Percentiles rank a stretch among this genome's conserved stretches.
These are phyloP conservation scores for Gadus chalcogrammus DNA, from an alignment of 2,113 vertebrate species.

Conservation along the genomic window DNA sequence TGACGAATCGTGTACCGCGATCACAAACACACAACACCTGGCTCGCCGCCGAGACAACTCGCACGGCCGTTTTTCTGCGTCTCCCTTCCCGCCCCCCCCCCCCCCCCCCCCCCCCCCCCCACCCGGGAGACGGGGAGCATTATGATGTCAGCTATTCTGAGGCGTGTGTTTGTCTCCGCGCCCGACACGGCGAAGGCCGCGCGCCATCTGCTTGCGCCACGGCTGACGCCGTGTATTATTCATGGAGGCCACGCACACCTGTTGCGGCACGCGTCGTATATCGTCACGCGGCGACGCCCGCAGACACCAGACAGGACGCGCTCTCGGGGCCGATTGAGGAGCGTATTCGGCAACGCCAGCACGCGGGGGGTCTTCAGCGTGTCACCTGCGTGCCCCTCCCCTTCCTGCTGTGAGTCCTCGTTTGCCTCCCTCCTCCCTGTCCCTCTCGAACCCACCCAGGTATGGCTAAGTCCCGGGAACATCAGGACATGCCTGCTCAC, in stretches of 20 bases:
- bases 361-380: slow-evolving; percentile 1
- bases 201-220: slow-evolving; percentile 44
- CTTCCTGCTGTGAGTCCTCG: too few relatives aligned
- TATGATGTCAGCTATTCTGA: slow-evolving; percentile 57
- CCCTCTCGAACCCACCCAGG: slow-evolving; percentile 8
- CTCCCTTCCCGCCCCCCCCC: slow-evolving; percentile 27
- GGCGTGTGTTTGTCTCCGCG: slow-evolving; percentile 63
- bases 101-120: slow-evolving; percentile 33
- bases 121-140: slow-evolving; percentile 50
- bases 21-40: slow-evolving; percentile 33
- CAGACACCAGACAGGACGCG: slow-evolving; percentile 27
- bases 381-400: neutral
- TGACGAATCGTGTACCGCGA: slow-evolving; percentile 29
- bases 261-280: slow-evolving; percentile 40
- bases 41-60: slow-evolving; percentile 31
- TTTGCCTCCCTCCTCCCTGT: too few relatives aligned
- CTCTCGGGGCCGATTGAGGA: slow-evolving; percentile 36
- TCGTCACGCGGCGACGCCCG: slow-evolving; percentile 46
- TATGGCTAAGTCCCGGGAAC: slow-evolving; percentile 4
- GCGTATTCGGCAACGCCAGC: slow-evolving; percentile 10
- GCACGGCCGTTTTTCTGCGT: slow-evolving; percentile 40
- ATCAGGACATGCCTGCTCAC: slow-evolving; percentile 14
- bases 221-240: slow-evolving; percentile 58
- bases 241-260: slow-evolving; percentile 54
- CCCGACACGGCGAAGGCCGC: slow-evolving; percentile 51